Evolutionary conservation across 2,113 vertebrate species (phyloP), one percentile per base, ranked within the genome.

Genomic region (Aegithalos caudatus): DNA sequence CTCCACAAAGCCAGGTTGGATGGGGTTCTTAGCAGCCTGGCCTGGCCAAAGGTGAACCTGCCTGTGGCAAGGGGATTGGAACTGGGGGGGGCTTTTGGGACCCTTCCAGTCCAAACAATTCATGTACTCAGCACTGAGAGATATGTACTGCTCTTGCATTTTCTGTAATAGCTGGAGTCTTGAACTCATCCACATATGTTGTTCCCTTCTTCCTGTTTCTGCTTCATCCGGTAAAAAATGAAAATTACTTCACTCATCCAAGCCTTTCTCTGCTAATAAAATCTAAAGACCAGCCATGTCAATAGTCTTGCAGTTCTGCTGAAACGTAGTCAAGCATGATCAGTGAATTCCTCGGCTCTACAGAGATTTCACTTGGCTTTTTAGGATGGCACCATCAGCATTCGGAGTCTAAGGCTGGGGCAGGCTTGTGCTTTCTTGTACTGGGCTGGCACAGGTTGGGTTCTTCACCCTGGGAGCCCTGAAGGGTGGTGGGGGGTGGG

Each of bases 241-340:
- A 16, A 24, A 82, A 57, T 83, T 25, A 24, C 12, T 66, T 47
- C 12, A 13, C 35, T 94, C 0, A 0, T 50, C 54, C 64, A 53
- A 66, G 47, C 25, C 38, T 78, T 73, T 86, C 54, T 65, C 45
- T 57, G 58, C 42, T 83, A 45, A 6, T 42, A 27, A 73, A 50
- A 37, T 57, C 16, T 73, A 17, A 80, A 81, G 80, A 70, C 12
- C 67, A 81, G 58, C 50, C 50, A 7, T 5, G 28, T 73, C 45
- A 24, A 1, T 9, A 61, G 71, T 45, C 37, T 13, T 35, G 45
- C 29, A 14, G 28, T 33, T 66, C 14, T 81, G 37, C 48, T 53
- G 71, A 44, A 44, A 25, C 0, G 4, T 35, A 31, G 23, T 56
- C 35, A 35, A 2, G 86, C 0, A 0, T 62, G 60, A 13, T 56